phyloP scores from a whole-genome alignment of 2,797 vertebrate genomes.

The Euthynnus affinis region DNA sequence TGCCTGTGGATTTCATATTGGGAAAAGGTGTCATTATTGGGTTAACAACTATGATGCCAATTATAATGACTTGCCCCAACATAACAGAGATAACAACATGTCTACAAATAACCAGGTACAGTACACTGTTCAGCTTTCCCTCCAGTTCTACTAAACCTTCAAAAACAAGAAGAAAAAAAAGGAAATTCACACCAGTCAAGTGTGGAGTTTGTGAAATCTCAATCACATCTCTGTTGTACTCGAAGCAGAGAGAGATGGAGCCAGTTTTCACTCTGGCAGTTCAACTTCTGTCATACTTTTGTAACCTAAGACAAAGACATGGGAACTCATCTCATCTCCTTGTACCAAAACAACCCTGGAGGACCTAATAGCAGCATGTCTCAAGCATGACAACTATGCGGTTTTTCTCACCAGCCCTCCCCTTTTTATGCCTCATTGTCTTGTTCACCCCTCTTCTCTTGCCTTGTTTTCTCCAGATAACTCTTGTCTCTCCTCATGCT shows the following conservation, averaged over 20 bases:
- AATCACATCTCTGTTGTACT: slow-evolving; percentile 43
- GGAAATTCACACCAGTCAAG: background rate
- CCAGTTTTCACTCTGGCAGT: slow-evolving; percentile 51
- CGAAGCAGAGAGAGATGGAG: slow-evolving; percentile 59
- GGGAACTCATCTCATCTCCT: slow-evolving; percentile 60
- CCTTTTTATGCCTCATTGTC: slow-evolving; percentile 58
- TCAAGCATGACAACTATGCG: slow-evolving; percentile 75
- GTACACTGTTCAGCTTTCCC: background rate
- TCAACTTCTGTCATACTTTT: slow-evolving; percentile 64
- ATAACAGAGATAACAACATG: background rate
- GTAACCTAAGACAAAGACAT: slow-evolving; percentile 69
- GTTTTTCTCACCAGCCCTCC: slow-evolving; percentile 49
- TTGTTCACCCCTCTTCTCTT: slow-evolving; percentile 47
- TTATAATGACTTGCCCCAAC: no score
- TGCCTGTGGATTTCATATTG: background rate
- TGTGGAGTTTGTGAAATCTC: slow-evolving; percentile 43
- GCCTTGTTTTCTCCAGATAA: slow-evolving; percentile 69
- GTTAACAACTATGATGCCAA: no score
- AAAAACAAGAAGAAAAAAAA: background rate
- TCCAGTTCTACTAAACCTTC: background rate
- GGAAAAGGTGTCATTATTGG: background rate
- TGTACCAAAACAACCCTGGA: slow-evolving; percentile 76
- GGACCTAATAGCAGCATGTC: slow-evolving; percentile 65
- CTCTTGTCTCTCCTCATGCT: slow-evolving; percentile 60
- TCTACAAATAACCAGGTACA: background rate